Base-by-base conservation (phyloP, 2,113 vertebrate genomes). In the Salvelinus namaycush region DNA sequence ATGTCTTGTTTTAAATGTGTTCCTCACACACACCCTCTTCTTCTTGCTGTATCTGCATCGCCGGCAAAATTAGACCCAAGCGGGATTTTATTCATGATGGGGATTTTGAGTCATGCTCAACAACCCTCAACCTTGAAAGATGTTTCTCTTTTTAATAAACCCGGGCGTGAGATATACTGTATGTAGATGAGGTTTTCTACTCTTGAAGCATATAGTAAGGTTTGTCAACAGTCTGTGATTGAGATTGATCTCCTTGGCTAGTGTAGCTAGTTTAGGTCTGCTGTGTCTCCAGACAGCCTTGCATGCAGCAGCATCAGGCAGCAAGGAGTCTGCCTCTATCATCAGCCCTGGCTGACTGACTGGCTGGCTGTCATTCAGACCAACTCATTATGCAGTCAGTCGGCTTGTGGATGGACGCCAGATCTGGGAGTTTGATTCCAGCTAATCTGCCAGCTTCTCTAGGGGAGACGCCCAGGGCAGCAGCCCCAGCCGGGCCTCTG, bases 351-450 rank as follows among this genome's bases (percentile, higher is more conserved):
- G 39, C 39, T 39, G 39, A 39, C 39, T 44, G 39, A 44, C 39
- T 44, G 39, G 39, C 39, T 67, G 75, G 79, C 72, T 62, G 65
- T 67, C 79, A 62, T 59, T 80, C 74, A 80, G 26, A 72, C 66
- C 70, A 79, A 73, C 80, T 81, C 79, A 75, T 76, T 79, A 81
- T 74, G 73, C 78, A 31, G 39, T 44, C 78, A 31, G 39, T 59
- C 54, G 20, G 51, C 51, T 54, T 54, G 39, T 44, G 39, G 39
- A 44, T 12, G 39, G 39, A 44, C 2, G 39, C 39, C 39, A 44
- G 31, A 67, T 69, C 34, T 57, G 62, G 73, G 76, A 68, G 73
- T 76, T 70, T 70, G 75, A 75, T 54, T 26, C 44, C 57, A 54
- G 18, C 68, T 71, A 29, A 31, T 26, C 49, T 54, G 51, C 51